phyloP scores from a whole-genome alignment of 2,797 vertebrate species.

The Eulemur albifrons region DNA sequence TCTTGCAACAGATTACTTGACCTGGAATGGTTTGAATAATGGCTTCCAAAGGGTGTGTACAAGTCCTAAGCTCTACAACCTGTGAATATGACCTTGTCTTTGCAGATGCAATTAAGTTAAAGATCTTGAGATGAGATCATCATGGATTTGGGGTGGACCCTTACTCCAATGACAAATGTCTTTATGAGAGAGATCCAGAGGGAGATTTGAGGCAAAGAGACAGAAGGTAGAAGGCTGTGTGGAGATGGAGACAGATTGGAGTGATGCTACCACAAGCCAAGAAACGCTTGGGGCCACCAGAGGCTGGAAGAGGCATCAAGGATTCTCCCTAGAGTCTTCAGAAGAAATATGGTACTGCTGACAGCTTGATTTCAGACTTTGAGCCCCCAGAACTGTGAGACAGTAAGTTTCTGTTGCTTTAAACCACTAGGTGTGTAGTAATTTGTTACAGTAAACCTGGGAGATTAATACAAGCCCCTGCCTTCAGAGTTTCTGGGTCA shows the following conservation, averaged over 20 bases:
- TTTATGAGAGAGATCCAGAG: neutral
- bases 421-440: neutral
- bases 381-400: neutral
- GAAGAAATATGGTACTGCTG: rapidly evolving
- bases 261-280: neutral
- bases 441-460: neutral
- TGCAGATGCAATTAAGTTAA: neutral
- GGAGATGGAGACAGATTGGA: neutral
- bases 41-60: neutral
- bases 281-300: no score
- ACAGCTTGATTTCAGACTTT: neutral
- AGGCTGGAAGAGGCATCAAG: neutral
- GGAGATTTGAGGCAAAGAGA: neutral
- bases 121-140: neutral
- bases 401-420: neutral
- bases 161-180: neutral
- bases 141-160: neutral
- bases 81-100: neutral
- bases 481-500: neutral
- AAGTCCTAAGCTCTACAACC: neutral
- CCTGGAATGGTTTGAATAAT: neutral
- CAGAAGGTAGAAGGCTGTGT: neutral
- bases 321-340: neutral
- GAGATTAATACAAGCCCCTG: neutral
- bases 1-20: neutral